Evolutionary conservation across 2,888 invertebrate genomes (phyloP), one percentile per base, ranked within the genome.

Genomic region (Drosophila nr. perissopoda): DNA sequence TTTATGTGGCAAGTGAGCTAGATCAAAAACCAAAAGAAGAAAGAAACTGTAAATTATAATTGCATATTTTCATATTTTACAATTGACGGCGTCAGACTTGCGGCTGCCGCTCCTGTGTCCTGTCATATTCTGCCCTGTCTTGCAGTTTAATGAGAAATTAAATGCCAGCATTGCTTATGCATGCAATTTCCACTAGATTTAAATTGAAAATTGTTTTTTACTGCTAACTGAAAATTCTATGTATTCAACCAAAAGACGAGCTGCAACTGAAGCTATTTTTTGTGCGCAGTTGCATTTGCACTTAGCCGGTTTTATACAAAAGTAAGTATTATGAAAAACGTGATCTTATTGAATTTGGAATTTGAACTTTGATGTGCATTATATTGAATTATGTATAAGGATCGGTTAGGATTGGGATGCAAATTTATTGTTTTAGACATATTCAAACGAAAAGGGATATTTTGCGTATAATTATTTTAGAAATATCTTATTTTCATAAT

Each of bases 1-100:
- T 84, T 85, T 85, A 76, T 84, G 85, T 74, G 85, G 68, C 72
- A 70, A 71, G 85, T 73, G 61, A 74, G 82, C 76, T 58, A 63
- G 62, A 66, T 57, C 65, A 71, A 68, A 72, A 60, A 75, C 67
- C 31, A 18, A 40, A 54, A 49, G 49, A 40, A 36, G 27, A 56
- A 58, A 60, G 57, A 75, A 80, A 83, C 86, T 90, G 89, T 90
- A 91, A 91, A 91, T 90, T 91, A 91, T 92, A 92, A 92, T 92
- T 92, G 92, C 92, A 92, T 91, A 91, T 90, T 91, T 92, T 78
- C 91, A 91, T 91, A 91, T 90, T 83, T 91, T 91, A 92, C 90
- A 92, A 91, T 91, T 91, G 90, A 83, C 82, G 86, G 69, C 74
- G 67, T 74, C 86, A 75, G 59, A 71, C 57, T 71, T 65, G 79